Base-by-base conservation (phyloP, 2,888 invertebrate genomes). In the Cordilura impudica region DNA sequence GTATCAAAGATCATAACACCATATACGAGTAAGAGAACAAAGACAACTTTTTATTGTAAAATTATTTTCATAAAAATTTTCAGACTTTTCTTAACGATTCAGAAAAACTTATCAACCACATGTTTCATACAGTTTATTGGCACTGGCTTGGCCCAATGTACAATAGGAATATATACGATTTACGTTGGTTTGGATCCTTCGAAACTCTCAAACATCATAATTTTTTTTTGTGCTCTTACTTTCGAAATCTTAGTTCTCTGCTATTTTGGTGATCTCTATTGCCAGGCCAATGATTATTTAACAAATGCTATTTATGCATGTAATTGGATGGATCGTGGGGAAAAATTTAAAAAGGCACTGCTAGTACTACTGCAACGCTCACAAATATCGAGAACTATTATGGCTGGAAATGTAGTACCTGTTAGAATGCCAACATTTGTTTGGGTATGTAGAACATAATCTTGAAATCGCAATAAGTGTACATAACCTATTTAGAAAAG, bases 281-380 rank as follows among this genome's bases (percentile, higher is more conserved):
- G 89, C 2, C 82, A 86, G 7, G 86, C 90, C 88, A 91, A 91
- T 51, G 88, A 91, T 69, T 84, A 89, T 0, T 87, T 93, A 0
- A 87, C 90, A 0, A 86, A 88, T 2, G 89, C 90, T 54, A 84
- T 92, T 78, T 93, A 92, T 83, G 88, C 88, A 14, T 91, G 91
- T 71, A 91, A 91, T 4, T 93, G 93, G 93, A 89, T 91, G 58
- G 89, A 91, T 29, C 91, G 92, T 83, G 88, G 91, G 49, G 75
- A 76, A 0, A 84, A 84, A 47, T 92, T 91, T 82, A 89, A 89
- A 8, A 87, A 61, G 14, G 75, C 78, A 5, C 31, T 83, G 43
- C 84, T 89, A 58, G 85, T 92, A 16, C 89, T 92, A 35, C 89
- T 93, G 87, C 89, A 90, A 66, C 89, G 91, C 1, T 90, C 92